Conservation (phyloP, 1,140 invertebrate genomes). For the Pissodes strobi region DNA sequence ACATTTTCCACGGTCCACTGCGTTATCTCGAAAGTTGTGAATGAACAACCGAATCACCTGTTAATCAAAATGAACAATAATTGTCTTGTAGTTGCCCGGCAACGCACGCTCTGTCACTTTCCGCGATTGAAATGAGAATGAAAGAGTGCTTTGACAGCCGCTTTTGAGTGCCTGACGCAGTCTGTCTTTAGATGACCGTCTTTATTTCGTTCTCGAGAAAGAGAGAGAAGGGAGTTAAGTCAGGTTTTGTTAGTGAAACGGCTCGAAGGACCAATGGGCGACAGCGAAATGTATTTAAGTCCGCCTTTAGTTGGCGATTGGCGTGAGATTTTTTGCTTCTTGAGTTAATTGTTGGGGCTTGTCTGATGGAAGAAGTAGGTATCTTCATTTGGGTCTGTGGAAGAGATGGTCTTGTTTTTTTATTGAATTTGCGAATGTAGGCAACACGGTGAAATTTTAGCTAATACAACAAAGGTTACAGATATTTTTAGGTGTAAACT, state of each 20-base stretch:
- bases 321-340: slow-evolving; percentile 10
- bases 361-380: no score
- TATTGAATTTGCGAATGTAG: no score
- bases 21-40: slow-evolving; percentile 6
- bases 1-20: slow-evolving; percentile 27
- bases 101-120: slow-evolving; percentile 36
- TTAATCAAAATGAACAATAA: slow-evolving; percentile 34
- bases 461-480: no score
- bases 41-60: slow-evolving; percentile 17
- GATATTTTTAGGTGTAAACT: no score
- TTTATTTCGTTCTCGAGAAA: neutral
- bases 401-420: no score
- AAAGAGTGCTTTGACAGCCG: slow-evolving; percentile 51
- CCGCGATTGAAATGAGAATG: slow-evolving; percentile 35
- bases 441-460: no score
- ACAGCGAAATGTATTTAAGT: neutral
- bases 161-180: slow-evolving; percentile 11
- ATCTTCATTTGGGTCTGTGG: no score
- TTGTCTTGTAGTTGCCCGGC: slow-evolving; percentile 32
- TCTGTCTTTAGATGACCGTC: neutral
- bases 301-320: slow-evolving; percentile 37
- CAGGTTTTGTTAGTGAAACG: slow-evolving; percentile 5
- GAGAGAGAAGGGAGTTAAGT: slow-evolving; percentile 23
- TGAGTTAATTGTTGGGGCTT: no score
- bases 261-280: slow-evolving; percentile 25